Evolutionary conservation across 53 echinoderm and acorn worm species (phyloP).

Genomic region (Holothuria scabra): DNA sequence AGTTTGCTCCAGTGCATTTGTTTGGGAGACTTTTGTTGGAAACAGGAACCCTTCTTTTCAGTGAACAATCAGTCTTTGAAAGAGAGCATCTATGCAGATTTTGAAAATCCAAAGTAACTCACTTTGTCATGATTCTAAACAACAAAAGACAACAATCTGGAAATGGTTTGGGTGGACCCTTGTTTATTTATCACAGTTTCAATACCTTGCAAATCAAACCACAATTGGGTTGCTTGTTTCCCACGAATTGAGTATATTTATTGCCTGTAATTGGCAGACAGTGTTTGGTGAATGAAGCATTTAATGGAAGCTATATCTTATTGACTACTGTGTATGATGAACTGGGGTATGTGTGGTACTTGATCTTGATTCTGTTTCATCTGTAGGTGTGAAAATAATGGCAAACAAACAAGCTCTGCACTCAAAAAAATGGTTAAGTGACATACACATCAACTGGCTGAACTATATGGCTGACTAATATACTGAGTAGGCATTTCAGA

Average conservation of each 20-base stretch:
- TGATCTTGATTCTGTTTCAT: too few relatives aligned
- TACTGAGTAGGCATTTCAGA: too few relatives aligned
- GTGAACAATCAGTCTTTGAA: slow-evolving; percentile 19
- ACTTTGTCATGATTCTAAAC: slow-evolving; percentile 37
- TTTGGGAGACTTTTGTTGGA: slow-evolving; percentile 39
- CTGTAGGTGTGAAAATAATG: too few relatives aligned
- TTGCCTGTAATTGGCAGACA: slow-evolving; percentile 45
- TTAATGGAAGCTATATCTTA: too few relatives aligned
- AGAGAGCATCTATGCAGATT: slow-evolving; percentile 32
- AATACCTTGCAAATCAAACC: slow-evolving; percentile 27
- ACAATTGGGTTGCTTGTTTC: slow-evolving; percentile 40
- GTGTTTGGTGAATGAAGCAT: slow-evolving; percentile 3
- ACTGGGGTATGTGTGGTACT: too few relatives aligned
- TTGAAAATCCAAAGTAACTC: slow-evolving; percentile 21
- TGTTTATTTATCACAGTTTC: slow-evolving; percentile 44
- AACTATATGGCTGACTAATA: too few relatives aligned
- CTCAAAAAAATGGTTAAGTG: too few relatives aligned
- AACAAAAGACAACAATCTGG: slow-evolving; percentile 37
- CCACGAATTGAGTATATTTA: slow-evolving; percentile 43
- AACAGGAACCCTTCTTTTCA: slow-evolving; percentile 31
- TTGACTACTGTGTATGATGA: too few relatives aligned
- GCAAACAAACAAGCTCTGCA: too few relatives aligned
- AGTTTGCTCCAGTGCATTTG: slow-evolving; percentile 47
- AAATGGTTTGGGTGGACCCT: slow-evolving; percentile 14
- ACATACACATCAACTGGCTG: too few relatives aligned